A percentile compares a stretch with the other conserved stretches of the same genome.
These are phyloP conservation scores for Drosophila elegans DNA, from an alignment of 1,140 invertebrate genomes.

Conservation along the genomic window DNA sequence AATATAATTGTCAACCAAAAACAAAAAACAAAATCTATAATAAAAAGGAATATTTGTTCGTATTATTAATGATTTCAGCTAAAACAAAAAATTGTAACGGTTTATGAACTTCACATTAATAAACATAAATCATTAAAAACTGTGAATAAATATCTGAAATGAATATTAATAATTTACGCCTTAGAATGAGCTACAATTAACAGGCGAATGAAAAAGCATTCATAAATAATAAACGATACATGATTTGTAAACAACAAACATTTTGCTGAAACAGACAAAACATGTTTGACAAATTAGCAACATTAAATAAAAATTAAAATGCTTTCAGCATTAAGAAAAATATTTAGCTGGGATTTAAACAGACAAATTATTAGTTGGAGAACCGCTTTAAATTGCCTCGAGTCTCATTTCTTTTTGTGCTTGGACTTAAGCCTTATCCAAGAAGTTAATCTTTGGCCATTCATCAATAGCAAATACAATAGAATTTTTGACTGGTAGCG, in stretches of 20 bases:
- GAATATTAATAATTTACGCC: slow-evolving; percentile 60
- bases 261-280: slow-evolving; percentile 33
- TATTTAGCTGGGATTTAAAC: slow-evolving; percentile 23
- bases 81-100: slow-evolving; percentile 76
- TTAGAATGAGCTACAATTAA: slow-evolving; percentile 61
- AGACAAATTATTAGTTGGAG: slow-evolving; percentile 43
- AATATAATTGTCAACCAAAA: slow-evolving; percentile 36
- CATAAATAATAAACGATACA: slow-evolving; percentile 27
- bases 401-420: slow-evolving; percentile 45
- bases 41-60: slow-evolving; percentile 24
- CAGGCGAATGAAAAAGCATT: slow-evolving; percentile 30
- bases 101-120: slow-evolving; percentile 54
- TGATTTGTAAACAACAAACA: slow-evolving; percentile 13
- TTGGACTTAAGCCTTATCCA: slow-evolving; percentile 34
- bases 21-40: slow-evolving; percentile 37
- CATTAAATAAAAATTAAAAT: slow-evolving; percentile 50
- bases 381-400: slow-evolving; percentile 65
- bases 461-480: slow-evolving; percentile 41
- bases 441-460: slow-evolving; percentile 51
- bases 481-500: slow-evolving; percentile 56
- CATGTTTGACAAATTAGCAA: slow-evolving; percentile 62
- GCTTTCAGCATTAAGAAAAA: slow-evolving; percentile 36
- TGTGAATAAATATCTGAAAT: slow-evolving; percentile 53
- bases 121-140: slow-evolving; percentile 63
- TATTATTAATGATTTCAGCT: slow-evolving; percentile 48